Percentiles rank a stretch among this genome's conserved stretches.
phyloP scores from a whole-genome alignment of 2,888 invertebrate genomes.

The Ectobius pallidus region DNA sequence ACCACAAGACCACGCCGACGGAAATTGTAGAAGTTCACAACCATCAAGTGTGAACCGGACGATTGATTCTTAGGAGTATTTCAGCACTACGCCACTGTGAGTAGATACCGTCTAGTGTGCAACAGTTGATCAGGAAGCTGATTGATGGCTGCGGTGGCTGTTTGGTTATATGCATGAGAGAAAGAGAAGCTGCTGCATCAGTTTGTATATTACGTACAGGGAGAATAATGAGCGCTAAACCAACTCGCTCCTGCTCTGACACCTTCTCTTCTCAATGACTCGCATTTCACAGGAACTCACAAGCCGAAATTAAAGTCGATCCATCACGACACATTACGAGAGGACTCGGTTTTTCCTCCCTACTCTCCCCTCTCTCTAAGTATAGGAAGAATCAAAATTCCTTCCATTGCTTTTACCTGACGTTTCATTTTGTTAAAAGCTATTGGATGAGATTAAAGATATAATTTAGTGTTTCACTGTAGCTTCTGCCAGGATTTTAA shows the following conservation, averaged over 20 bases:
- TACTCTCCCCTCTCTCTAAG: no score
- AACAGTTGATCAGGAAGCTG: constrained; percentile 15
- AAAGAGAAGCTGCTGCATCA: not conserved
- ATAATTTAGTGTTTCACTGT: no score
- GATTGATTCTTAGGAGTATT: no score
- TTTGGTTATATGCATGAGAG: no score
- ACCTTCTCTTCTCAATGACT: constrained; percentile 29
- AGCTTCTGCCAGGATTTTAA: no score
- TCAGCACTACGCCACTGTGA: no score
- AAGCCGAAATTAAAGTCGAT: constrained; percentile 34
- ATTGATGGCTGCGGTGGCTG: not conserved
- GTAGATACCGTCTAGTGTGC: not conserved
- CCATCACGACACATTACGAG: constrained; percentile 35
- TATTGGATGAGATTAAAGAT: no score
- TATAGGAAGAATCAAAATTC: not conserved
- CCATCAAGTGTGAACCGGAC: no score
- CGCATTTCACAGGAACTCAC: constrained; percentile 20
- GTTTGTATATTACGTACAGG: not conserved
- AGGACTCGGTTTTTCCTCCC: constrained; percentile 15
- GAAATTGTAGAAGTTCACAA: no score
- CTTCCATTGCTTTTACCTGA: not conserved
- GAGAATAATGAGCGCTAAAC: not conserved
- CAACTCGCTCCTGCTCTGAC: not conserved
- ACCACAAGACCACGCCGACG: no score
- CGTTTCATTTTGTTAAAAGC: no score